Conservation (phyloP, 2,888 invertebrate species). For the Camptogramma bilineatum region DNA sequence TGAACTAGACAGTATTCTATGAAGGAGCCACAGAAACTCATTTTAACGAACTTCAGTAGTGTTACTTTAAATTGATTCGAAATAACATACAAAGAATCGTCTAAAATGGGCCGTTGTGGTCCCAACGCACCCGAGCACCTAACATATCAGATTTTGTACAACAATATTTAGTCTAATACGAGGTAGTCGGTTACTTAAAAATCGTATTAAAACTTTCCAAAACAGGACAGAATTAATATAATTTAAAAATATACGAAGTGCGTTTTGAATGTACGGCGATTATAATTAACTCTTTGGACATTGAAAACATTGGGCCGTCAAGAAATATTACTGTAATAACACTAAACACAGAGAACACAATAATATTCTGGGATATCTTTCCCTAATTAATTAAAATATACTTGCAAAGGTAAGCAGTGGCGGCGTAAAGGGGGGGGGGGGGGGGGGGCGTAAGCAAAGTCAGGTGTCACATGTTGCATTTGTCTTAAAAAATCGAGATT, state of each 20-base stretch:
- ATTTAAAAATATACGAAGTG: neutral
- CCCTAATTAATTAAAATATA: neutral
- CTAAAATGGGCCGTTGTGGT: neutral
- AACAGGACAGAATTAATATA: neutral
- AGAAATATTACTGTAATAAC: neutral
- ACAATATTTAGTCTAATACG: neutral
- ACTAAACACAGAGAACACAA: neutral
- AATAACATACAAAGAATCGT: neutral
- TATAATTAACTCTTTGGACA: neutral
- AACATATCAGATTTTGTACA: slow-evolving; percentile 5
- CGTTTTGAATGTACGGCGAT: neutral
- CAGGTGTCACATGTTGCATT: too few relatives aligned
- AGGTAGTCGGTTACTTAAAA: slow-evolving; percentile 2
- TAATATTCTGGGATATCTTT: slow-evolving; percentile 1
- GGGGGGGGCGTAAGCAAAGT: too few relatives aligned
- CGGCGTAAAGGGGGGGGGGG: too few relatives aligned
- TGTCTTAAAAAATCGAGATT: too few relatives aligned
- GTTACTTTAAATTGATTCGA: neutral
- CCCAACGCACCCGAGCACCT: neutral
- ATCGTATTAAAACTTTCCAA: slow-evolving; percentile 9
- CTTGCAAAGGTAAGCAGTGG: too few relatives aligned
- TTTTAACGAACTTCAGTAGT: neutral
- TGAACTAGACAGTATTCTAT: slow-evolving; percentile 2
- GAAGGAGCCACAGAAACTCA: neutral
- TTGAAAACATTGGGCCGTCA: neutral